phyloP scores from a whole-genome alignment of 64 coral and sea anemone genomes.

The Dendrophyllia cribrosa region DNA sequence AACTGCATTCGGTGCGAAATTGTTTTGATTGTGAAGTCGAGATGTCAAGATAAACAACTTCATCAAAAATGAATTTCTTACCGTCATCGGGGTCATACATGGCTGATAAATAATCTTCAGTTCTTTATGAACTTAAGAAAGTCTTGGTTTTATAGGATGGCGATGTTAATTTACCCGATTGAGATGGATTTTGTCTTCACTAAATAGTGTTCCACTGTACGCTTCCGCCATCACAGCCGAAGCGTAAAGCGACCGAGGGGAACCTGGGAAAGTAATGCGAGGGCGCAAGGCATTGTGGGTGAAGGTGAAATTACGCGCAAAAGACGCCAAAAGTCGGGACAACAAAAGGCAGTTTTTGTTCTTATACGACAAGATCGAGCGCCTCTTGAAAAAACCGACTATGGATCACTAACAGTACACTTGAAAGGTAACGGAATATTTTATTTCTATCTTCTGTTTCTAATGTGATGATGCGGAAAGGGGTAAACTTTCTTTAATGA shows the following conservation, averaged over 20 bases:
- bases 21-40: neutral
- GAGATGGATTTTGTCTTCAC: slow-evolving; percentile 27
- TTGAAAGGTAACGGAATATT: neutral
- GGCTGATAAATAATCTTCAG: slow-evolving; percentile 6
- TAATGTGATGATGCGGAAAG: neutral
- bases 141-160: neutral
- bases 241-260: slow-evolving; percentile 20
- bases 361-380: neutral
- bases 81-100: slow-evolving; percentile 99
- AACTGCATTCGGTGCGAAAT: neutral
- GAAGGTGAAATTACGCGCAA: neutral
- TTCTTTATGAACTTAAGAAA: neutral
- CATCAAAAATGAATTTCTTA: slow-evolving; percentile 37
- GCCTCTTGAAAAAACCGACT: neutral
- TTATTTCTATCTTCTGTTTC: neutral
- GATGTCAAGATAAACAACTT: neutral
- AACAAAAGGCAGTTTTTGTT: slow-evolving; percentile 12
- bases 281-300: slow-evolving; percentile 1
- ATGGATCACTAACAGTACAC: neutral
- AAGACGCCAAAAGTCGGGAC: slow-evolving; percentile 32
- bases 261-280: neutral
- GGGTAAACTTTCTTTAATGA: neutral
- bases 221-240: slow-evolving; percentile 88
- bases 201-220: neutral
- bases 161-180: slow-evolving; percentile 37